phyloP scores from a whole-genome alignment of 1,140 invertebrate species.

The Manduca sexta region DNA sequence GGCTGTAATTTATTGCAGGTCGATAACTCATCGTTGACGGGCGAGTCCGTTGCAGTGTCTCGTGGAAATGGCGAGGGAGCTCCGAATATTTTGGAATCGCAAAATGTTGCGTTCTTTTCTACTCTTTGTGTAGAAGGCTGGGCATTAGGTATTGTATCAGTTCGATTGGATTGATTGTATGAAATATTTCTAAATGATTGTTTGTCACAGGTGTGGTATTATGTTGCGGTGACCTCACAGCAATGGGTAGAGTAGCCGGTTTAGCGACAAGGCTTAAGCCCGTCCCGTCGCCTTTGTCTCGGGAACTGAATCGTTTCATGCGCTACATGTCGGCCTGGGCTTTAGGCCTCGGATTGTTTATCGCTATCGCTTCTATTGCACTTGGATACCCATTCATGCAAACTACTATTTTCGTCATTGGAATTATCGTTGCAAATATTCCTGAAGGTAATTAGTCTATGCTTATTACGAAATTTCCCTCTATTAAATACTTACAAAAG shows the following conservation, averaged over 20 bases:
- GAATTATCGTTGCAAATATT: constrained; percentile 60
- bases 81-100: constrained; percentile 54
- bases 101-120: constrained; percentile 62
- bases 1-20: constrained; percentile 50
- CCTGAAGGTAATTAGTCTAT: constrained; percentile 49
- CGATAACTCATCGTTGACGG: constrained; percentile 60
- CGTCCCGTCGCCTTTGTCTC: constrained; percentile 44
- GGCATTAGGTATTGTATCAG: constrained; percentile 39
- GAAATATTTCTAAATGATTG: background rate
- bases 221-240: constrained; percentile 59
- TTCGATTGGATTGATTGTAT: background rate
- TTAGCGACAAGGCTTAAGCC: constrained; percentile 49
- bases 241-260: constrained; percentile 54
- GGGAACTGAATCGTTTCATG: constrained; percentile 50
- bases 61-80: constrained; percentile 50
- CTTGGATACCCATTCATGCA: constrained; percentile 61
- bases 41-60: constrained; percentile 46
- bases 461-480: no score
- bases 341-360: constrained; percentile 38
- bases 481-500: no score
- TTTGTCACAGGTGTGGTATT: constrained; percentile 45
- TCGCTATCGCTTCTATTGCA: constrained; percentile 37
- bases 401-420: constrained; percentile 57
- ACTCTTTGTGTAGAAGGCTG: constrained; percentile 59
- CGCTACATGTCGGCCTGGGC: constrained; percentile 51